Evolutionary conservation across 2,113 vertebrate species (phyloP).

Genomic region (Pterophyllum scalare): DNA sequence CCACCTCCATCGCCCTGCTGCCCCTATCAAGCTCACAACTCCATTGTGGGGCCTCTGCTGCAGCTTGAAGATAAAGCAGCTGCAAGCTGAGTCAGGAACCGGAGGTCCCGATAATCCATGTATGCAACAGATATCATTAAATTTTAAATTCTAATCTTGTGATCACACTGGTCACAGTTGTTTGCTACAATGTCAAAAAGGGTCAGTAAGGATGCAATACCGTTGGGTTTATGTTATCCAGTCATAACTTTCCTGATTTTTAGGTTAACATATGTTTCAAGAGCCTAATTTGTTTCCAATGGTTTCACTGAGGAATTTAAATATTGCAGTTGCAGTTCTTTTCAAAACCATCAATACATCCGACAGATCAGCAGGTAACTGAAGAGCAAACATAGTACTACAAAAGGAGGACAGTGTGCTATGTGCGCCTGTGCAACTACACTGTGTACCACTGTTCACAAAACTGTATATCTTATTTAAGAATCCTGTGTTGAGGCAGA

Average conservation of each 20-base stretch:
- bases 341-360: neutral
- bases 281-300: neutral
- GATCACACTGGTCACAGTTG: neutral
- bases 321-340: neutral
- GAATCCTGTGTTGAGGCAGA: neutral
- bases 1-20: conserved; percentile 31
- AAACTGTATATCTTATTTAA: neutral
- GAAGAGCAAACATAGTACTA: neutral
- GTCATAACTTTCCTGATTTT: too few species aligned
- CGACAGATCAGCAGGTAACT: neutral
- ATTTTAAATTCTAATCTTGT: neutral
- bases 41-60: conserved; percentile 47
- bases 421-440: neutral
- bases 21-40: conserved; percentile 13
- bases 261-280: neutral
- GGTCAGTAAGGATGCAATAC: neutral
- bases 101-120: conserved; percentile 40
- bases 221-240: neutral
- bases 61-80: conserved; percentile 61
- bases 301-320: neutral
- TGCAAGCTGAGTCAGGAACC: conserved; percentile 18
- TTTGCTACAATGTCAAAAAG: neutral
- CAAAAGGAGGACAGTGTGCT: neutral
- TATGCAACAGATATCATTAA: neutral
- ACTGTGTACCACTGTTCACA: neutral